Percentiles rank a stretch among this genome's conserved stretches.
Evolutionary conservation across 2,888 invertebrate genomes (phyloP).

Genomic region (Drosophila monieri): DNA sequence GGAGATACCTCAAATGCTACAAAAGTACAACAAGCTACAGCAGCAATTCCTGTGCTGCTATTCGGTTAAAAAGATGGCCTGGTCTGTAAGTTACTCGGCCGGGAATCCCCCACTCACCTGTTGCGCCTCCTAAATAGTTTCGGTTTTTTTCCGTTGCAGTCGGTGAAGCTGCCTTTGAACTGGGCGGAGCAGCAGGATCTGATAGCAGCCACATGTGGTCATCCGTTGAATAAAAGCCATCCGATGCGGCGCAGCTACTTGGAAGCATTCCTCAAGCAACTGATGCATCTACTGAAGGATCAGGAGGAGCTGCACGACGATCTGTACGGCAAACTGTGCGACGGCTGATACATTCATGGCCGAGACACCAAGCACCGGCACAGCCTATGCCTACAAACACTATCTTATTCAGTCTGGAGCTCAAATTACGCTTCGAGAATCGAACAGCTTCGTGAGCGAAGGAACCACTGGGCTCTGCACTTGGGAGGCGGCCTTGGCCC

Average conservation of each 20-base stretch:
- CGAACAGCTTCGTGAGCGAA: constrained; percentile 88
- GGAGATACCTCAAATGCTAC: constrained; percentile 17
- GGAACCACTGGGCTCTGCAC: constrained; percentile 92
- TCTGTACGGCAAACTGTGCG: constrained; percentile 86
- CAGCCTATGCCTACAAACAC: constrained; percentile 86
- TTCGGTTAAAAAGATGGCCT: constrained; percentile 76
- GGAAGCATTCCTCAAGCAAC: constrained; percentile 87
- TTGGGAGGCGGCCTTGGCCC: constrained; percentile 90
- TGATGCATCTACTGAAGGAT: constrained; percentile 86
- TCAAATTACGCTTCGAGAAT: constrained; percentile 88
- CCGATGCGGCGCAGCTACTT: constrained; percentile 88
- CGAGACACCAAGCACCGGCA: not conserved
- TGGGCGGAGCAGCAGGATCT: constrained; percentile 87
- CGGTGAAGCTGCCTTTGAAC: constrained; percentile 50
- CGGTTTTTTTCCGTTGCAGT: constrained; percentile 24
- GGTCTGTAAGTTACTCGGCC: constrained; percentile 52
- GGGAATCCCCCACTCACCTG: constrained; percentile 6
- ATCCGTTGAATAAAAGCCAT: constrained; percentile 85
- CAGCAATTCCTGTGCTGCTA: constrained; percentile 81
- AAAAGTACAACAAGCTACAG: constrained; percentile 56
- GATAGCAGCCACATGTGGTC: constrained; percentile 86
- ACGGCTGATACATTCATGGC: not conserved
- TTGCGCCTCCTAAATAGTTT: not conserved
- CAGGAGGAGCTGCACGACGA: constrained; percentile 87
- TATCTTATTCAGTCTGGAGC: constrained; percentile 83